A percentile compares a stretch with the other conserved stretches of the same genome.
phyloP scores from a whole-genome alignment of 2,797 vertebrate genomes.

The Phoeniculus purpureus region DNA sequence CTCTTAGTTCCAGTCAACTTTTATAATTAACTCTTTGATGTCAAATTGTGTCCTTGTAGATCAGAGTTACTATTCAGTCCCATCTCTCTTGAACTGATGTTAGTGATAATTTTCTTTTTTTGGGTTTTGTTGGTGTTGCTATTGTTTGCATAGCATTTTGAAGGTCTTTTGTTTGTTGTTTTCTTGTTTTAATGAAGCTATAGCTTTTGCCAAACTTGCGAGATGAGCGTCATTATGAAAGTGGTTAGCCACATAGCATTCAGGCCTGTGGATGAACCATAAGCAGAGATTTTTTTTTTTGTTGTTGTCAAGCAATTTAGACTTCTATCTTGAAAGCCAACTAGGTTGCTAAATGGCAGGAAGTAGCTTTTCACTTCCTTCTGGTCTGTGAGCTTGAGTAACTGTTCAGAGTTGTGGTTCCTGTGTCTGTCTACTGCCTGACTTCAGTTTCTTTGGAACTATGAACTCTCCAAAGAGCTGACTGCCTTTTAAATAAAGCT shows the following conservation, averaged over 20 bases:
- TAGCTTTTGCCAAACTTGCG: neutral
- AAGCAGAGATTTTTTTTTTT: neutral
- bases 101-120: neutral
- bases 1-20: no score
- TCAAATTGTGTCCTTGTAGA: no score
- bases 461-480: neutral
- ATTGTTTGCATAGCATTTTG: neutral
- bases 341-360: neutral
- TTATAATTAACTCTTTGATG: no score
- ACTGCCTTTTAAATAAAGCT: neutral
- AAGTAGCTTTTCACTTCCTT: neutral
- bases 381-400: neutral
- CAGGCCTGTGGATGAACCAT: neutral
- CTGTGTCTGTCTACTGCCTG: fast-evolving
- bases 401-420: neutral
- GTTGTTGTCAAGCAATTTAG: neutral
- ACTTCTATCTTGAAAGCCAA: neutral
- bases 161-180: neutral
- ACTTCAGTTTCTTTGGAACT: neutral
- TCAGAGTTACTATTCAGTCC: no score
- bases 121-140: neutral
- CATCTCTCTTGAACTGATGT: no score
- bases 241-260: neutral
- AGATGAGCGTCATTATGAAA: fast-evolving
- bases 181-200: neutral